Conservation (phyloP, 2,888 invertebrate species). For the Helobdella robusta region DNA sequence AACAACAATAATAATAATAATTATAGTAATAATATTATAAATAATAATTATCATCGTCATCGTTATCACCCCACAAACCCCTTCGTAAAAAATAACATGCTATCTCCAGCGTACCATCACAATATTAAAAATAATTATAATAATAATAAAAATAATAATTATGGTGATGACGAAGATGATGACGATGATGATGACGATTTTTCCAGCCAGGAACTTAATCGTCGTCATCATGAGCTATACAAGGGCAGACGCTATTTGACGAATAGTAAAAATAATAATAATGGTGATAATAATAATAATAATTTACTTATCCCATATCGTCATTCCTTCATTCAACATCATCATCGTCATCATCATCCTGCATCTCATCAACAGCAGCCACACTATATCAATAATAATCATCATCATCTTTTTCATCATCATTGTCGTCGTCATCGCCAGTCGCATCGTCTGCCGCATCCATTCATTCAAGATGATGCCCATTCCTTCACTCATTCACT, state of each 20-base stretch:
- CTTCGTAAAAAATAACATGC: too few relatives aligned
- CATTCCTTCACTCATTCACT: background rate
- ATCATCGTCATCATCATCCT: constrained; percentile 23
- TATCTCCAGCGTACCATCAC: too few relatives aligned
- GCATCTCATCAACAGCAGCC: background rate
- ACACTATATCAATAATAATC: too few relatives aligned
- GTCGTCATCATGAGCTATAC: too few relatives aligned
- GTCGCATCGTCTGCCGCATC: constrained; percentile 7
- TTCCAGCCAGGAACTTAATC: too few relatives aligned
- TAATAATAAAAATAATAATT: background rate
- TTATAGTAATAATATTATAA: background rate
- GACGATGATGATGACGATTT: background rate
- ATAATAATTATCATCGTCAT: background rate
- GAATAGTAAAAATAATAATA: background rate
- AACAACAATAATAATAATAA: constrained; percentile 1
- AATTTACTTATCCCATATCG: background rate
- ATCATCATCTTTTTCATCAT: constrained; percentile 15
- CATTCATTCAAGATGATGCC: constrained; percentile 1
- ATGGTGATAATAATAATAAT: background rate
- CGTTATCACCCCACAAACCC: background rate
- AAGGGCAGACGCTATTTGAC: too few relatives aligned
- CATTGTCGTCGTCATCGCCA: constrained; percentile 16
- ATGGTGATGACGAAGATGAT: background rate
- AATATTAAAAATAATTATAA: too few relatives aligned
- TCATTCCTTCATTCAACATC: background rate